Percentiles rank a stretch among this genome's conserved stretches.
Evolutionary conservation across 2,888 invertebrate genomes (phyloP).

Genomic region (Xestobium rufovillosum): DNA sequence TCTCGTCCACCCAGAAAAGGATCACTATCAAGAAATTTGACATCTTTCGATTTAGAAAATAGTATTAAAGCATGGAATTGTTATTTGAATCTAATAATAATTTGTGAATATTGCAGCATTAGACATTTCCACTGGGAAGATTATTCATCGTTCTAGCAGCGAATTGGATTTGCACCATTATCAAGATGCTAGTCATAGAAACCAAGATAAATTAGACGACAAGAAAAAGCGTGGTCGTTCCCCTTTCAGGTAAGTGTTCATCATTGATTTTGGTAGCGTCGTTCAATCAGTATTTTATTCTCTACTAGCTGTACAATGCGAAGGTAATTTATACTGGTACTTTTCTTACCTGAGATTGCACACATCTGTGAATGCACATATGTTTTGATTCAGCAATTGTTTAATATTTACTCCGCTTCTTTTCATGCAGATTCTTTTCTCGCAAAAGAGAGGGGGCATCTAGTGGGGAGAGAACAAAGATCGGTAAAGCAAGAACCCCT

Average conservation of each 20-base stretch:
- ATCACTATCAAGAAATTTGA: slow-evolving; percentile 54
- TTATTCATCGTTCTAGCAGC: slow-evolving; percentile 64
- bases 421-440: slow-evolving; percentile 64
- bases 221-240: slow-evolving; percentile 80
- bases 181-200: slow-evolving; percentile 47
- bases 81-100: slow-evolving; percentile 5
- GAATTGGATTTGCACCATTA: slow-evolving; percentile 70
- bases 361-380: no score
- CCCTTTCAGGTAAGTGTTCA: slow-evolving; percentile 69
- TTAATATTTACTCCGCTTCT: neutral
- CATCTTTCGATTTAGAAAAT: slow-evolving; percentile 32
- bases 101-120: slow-evolving; percentile 17
- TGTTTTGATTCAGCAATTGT: slow-evolving; percentile 1
- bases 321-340: no score
- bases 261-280: no score
- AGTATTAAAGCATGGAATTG: slow-evolving; percentile 7
- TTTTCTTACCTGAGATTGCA: no score
- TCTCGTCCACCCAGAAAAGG: slow-evolving; percentile 69
- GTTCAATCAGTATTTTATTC: no score
- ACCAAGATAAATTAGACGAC: slow-evolving; percentile 32
- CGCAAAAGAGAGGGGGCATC: slow-evolving; percentile 63
- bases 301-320: no score
- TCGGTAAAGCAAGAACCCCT: slow-evolving; percentile 62
- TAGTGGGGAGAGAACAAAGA: slow-evolving; percentile 59
- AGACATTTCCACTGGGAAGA: slow-evolving; percentile 29